These are phyloP conservation scores for Loxodonta africana DNA, from an alignment of 2,113 vertebrate species.

Conservation along the genomic window DNA sequence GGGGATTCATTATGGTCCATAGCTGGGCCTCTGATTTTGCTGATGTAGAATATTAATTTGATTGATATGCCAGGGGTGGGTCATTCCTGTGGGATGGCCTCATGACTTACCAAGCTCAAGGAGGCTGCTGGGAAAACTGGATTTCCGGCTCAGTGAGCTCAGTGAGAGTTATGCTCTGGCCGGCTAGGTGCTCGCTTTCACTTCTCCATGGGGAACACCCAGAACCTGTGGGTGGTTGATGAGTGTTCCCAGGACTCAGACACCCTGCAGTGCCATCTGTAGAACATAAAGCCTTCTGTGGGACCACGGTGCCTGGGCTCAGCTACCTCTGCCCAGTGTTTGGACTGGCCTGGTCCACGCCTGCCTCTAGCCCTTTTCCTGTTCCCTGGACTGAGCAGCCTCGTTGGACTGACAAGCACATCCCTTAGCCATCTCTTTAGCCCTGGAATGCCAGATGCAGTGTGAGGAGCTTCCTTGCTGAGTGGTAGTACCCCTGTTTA, in stretches of 20 bases:
- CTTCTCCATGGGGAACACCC: neutral
- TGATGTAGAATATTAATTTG: neutral
- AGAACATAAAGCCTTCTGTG: neutral
- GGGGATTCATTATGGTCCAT: neutral
- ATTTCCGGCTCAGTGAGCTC: neutral
- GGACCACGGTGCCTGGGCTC: neutral
- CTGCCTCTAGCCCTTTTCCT: neutral
- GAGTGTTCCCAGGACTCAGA: neutral
- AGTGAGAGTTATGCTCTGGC: neutral
- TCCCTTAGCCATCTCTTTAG: neutral
- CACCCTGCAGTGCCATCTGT: fast-evolving
- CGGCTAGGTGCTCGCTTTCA: neutral
- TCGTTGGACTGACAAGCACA: neutral
- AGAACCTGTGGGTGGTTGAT: neutral
- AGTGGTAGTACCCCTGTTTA: neutral
- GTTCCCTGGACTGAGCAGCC: neutral
- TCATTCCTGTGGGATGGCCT: neutral
- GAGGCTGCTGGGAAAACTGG: neutral
- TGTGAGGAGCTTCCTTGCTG: neutral
- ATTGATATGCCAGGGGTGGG: neutral
- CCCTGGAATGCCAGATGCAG: neutral
- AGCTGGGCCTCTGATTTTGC: neutral
- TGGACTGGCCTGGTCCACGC: neutral
- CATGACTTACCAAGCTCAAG: neutral
- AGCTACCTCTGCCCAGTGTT: neutral